phyloP scores from a whole-genome alignment of 2,888 invertebrate species.

The Iselma pallidipennis region DNA sequence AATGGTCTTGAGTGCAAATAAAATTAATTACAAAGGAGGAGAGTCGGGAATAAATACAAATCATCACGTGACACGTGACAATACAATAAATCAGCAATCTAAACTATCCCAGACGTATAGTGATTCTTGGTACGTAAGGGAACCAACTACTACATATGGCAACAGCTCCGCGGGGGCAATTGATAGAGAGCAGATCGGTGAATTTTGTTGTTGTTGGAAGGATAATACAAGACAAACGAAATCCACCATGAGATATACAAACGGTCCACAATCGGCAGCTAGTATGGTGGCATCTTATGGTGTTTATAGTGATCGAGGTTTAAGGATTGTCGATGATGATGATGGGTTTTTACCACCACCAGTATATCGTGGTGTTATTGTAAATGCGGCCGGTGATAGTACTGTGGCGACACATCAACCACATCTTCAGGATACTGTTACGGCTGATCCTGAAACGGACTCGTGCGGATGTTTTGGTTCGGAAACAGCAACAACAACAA shows the following conservation, averaged over 20 bases:
- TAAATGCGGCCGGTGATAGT: constrained; percentile 52
- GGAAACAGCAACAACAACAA: constrained; percentile 35
- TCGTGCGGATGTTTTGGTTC: constrained; percentile 43
- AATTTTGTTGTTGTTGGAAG: constrained; percentile 23
- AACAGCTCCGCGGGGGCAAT: constrained; percentile 16
- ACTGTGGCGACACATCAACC: constrained; percentile 33
- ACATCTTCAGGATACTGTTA: constrained; percentile 25
- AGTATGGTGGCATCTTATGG: constrained; percentile 56
- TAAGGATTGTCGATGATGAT: constrained; percentile 44
- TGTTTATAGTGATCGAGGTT: constrained; percentile 50
- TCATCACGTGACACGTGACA: constrained; percentile 28
- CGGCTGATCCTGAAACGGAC: constrained; percentile 23
- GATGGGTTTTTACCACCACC: constrained; percentile 48
- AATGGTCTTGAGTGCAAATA: constrained; percentile 39
- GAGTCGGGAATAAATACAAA: constrained; percentile 29
- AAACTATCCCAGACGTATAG: constrained; percentile 46
- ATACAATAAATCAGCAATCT: constrained; percentile 25
- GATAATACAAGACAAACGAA: constrained; percentile 19
- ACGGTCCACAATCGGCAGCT: constrained; percentile 45
- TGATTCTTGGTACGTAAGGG: constrained; percentile 48
- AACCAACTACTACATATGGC: constrained; percentile 32
- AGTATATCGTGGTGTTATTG: constrained; percentile 50
- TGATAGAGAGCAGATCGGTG: constrained; percentile 19
- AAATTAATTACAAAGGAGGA: constrained; percentile 34
- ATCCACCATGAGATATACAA: constrained; percentile 41